phyloP scores from a whole-genome alignment of 2,797 vertebrate genomes.

The Tenualosa thibaudeaui region DNA sequence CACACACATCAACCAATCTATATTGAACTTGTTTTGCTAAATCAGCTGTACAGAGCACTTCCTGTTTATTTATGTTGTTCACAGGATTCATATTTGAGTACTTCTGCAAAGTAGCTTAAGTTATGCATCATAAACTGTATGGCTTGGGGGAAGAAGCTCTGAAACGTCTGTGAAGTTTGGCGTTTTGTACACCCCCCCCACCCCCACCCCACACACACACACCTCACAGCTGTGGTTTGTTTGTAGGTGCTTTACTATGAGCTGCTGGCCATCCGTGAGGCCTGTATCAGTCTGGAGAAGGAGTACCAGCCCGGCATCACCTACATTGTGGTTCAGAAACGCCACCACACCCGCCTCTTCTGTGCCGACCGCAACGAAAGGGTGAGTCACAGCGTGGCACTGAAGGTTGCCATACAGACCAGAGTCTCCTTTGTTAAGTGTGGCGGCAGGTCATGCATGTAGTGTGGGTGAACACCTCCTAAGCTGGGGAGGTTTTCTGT shows the following conservation, averaged over 20 bases:
- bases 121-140: no score
- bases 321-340: conserved; percentile 97
- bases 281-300: conserved; percentile 97
- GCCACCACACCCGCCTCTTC: conserved; percentile 96
- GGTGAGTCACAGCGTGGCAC: conserved; percentile 72
- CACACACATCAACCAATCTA: neutral
- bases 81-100: no score
- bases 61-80: no score
- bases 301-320: conserved; percentile 99
- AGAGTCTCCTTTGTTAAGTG: neutral
- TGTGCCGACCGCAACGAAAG: conserved; percentile 97
- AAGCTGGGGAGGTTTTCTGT: neutral
- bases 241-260: conserved; percentile 95
- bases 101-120: no score
- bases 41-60: no score
- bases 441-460: neutral
- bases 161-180: no score
- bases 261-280: conserved; percentile 96
- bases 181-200: neutral
- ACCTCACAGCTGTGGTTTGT: neutral
- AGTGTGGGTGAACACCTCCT: neutral
- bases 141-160: no score
- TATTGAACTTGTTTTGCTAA: no score
- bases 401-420: no score
- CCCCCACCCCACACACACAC: neutral